These are phyloP conservation scores for Ictalurus punctatus DNA, from an alignment of 2,113 vertebrate species.

Conservation along the genomic window DNA sequence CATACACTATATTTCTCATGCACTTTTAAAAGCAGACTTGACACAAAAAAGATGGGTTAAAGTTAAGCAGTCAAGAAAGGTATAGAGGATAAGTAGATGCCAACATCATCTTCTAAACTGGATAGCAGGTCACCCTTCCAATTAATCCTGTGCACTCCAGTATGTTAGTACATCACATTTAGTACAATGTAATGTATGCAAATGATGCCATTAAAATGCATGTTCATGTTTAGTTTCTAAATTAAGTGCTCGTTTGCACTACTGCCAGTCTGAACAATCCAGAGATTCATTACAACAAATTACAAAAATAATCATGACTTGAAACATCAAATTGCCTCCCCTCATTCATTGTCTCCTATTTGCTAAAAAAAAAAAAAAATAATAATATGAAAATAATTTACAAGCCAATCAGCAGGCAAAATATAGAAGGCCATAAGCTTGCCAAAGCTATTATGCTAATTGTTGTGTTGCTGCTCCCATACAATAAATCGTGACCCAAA, in stretches of 20 bases:
- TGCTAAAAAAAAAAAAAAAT: constrained; percentile 30
- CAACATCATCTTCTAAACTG: constrained; percentile 48
- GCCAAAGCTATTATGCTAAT: constrained; percentile 50
- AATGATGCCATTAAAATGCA: constrained; percentile 75
- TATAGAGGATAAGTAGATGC: constrained; percentile 46
- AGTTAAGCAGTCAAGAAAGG: constrained; percentile 36
- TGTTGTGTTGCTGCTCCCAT: constrained; percentile 44
- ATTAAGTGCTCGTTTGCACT: constrained; percentile 73
- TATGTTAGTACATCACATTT: constrained; percentile 68
- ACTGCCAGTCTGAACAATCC: constrained; percentile 65
- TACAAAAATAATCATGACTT: constrained; percentile 74
- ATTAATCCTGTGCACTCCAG: constrained; percentile 51
- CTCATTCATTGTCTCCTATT: constrained; percentile 57
- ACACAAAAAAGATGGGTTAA: constrained; percentile 18
- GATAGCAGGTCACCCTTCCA: constrained; percentile 50
- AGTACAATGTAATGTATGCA: constrained; percentile 72
- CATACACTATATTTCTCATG: not conserved
- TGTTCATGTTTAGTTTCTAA: constrained; percentile 70
- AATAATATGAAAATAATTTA: constrained; percentile 55
- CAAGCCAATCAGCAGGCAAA: constrained; percentile 54
- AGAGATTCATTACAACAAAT: constrained; percentile 72
- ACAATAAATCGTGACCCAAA: constrained; percentile 51
- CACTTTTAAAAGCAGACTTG: not conserved
- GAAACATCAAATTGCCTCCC: constrained; percentile 68
- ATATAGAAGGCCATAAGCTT: constrained; percentile 50